These are phyloP conservation scores for Arenaria interpres DNA, from an alignment of 2,113 vertebrate genomes.

Conservation along the genomic window DNA sequence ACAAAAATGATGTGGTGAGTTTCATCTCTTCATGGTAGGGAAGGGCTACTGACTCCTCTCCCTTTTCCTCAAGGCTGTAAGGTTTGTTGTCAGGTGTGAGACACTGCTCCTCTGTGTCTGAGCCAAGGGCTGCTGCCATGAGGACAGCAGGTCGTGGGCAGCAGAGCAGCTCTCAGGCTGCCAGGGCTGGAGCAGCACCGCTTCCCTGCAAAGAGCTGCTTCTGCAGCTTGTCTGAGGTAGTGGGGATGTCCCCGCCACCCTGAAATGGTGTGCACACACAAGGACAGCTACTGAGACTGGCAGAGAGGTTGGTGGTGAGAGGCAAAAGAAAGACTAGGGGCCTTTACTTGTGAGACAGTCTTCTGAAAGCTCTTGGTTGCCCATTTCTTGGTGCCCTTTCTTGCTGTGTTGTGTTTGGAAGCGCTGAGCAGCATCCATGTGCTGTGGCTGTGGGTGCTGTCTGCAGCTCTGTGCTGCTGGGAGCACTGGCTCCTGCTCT, in stretches of 20 bases:
- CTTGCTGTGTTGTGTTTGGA: not conserved
- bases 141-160: not conserved
- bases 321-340: not conserved
- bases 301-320: not conserved
- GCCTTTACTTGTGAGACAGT: not conserved
- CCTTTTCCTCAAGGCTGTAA: not conserved
- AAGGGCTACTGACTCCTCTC: not conserved
- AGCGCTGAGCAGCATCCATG: not conserved
- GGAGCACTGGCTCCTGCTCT: not conserved
- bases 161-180: not conserved
- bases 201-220: not conserved
- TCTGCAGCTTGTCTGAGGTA: not conserved
- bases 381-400: not conserved
- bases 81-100: not conserved
- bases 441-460: not conserved
- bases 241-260: not conserved
- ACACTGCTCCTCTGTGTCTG: not conserved
- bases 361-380: not conserved
- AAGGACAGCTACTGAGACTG: not conserved
- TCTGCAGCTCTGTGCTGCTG: not conserved
- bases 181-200: not conserved
- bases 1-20: rapidly evolving
- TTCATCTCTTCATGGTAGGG: not conserved
- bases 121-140: not conserved
- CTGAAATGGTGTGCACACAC: not conserved